Conservation (phyloP, 2,113 vertebrate genomes). For the Falcunculus frontatus region DNA sequence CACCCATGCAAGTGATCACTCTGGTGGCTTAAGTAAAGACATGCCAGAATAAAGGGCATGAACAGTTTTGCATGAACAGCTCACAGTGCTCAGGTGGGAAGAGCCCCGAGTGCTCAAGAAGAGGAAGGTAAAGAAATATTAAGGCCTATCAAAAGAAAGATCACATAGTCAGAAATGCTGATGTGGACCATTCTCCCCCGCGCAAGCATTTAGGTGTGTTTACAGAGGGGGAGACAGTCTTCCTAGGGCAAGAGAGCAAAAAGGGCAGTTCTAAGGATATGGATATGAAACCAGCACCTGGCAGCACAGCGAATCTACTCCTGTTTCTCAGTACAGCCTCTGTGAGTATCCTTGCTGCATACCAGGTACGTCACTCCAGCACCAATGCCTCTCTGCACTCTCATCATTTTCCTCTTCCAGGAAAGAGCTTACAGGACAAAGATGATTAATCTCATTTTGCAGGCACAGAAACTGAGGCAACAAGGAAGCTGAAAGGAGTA, state of each 20-base stretch:
- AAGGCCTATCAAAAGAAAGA: neutral
- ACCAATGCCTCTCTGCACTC: neutral
- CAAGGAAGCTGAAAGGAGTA: neutral
- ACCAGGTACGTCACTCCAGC: neutral
- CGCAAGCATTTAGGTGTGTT: neutral
- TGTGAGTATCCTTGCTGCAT: neutral
- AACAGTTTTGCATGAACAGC: neutral
- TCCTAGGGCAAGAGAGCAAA: neutral
- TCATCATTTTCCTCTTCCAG: neutral
- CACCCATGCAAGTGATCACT: neutral
- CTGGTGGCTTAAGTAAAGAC: neutral
- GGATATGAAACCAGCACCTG: neutral
- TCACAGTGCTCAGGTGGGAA: neutral
- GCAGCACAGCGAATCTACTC: neutral
- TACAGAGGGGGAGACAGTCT: neutral
- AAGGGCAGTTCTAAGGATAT: neutral
- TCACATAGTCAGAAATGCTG: neutral
- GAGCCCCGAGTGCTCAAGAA: neutral
- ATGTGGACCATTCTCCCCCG: neutral
- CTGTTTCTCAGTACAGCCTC: neutral
- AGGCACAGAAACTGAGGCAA: neutral
- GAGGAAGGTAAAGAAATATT: neutral
- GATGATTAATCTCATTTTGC: neutral
- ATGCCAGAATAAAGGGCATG: neutral
- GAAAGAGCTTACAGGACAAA: neutral